These are phyloP conservation scores for Distichodus sexfasciatus DNA, from an alignment of 2,797 vertebrate genomes.

Conservation along the genomic window DNA sequence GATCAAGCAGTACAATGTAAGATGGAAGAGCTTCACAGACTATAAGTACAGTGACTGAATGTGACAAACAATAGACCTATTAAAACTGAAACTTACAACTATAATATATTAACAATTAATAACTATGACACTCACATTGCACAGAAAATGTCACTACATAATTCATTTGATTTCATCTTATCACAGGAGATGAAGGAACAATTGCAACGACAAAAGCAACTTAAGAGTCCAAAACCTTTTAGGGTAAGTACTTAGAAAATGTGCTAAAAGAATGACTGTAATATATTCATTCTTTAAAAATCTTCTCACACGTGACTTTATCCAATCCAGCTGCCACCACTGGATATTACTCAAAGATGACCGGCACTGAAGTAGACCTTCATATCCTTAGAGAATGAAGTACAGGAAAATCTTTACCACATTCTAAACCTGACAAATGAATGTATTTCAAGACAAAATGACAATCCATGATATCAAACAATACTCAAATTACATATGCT, in stretches of 20 bases:
- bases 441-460: too few species aligned
- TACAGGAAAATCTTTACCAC: too few species aligned
- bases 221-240: too few species aligned
- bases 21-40: neutral
- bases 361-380: neutral
- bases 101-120: neutral
- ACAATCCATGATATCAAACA: too few species aligned
- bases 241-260: too few species aligned
- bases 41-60: neutral
- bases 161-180: too few species aligned
- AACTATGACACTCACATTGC: neutral
- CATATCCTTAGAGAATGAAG: neutral
- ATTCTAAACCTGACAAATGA: too few species aligned
- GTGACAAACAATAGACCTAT: neutral
- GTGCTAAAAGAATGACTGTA: too few species aligned
- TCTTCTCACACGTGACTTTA: neutral
- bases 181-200: too few species aligned
- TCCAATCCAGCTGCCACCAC: slow-evolving; percentile 3
- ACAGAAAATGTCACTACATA: neutral
- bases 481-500: too few species aligned
- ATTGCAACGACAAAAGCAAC: too few species aligned
- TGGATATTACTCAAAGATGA: neutral
- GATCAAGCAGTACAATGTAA: slow-evolving; percentile 31
- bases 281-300: neutral
- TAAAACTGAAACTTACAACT: neutral